Percentiles rank a stretch among this genome's conserved stretches.
Evolutionary conservation across 2,888 invertebrate species (phyloP).

Genomic region (Ramazzottius varieornatus): DNA sequence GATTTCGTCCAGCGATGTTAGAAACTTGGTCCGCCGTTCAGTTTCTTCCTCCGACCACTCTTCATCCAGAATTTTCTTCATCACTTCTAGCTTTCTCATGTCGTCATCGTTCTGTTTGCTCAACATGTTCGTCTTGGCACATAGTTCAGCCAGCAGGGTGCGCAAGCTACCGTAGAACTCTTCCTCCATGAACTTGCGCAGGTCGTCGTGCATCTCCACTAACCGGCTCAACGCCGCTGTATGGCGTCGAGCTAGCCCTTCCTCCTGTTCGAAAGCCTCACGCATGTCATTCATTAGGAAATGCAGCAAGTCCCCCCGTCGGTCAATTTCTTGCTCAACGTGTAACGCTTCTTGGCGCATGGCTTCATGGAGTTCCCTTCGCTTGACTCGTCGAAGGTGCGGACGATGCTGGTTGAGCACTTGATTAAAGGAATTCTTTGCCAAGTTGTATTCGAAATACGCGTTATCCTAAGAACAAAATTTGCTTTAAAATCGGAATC

Average conservation of each 20-base stretch:
- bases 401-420: not conserved
- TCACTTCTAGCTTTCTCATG: not conserved
- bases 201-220: not conserved
- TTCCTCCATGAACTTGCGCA: not conserved
- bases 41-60: not conserved
- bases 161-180: not conserved
- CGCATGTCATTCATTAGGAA: not conserved
- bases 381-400: not conserved
- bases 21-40: constrained; percentile 1
- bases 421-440: not conserved
- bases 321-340: not conserved
- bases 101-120: constrained; percentile 1
- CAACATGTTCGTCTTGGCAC: constrained; percentile 1
- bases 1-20: not conserved
- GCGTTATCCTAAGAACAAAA: not conserved
- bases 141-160: not conserved
- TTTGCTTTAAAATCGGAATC: not conserved
- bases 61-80: not conserved
- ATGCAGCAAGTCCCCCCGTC: not conserved
- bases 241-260: not conserved
- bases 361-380: not conserved
- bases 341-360: not conserved
- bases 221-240: not conserved
- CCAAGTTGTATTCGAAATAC: not conserved
- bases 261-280: not conserved